phyloP scores from a whole-genome alignment of 2,888 invertebrate species.

The Stomorhina lunata region DNA sequence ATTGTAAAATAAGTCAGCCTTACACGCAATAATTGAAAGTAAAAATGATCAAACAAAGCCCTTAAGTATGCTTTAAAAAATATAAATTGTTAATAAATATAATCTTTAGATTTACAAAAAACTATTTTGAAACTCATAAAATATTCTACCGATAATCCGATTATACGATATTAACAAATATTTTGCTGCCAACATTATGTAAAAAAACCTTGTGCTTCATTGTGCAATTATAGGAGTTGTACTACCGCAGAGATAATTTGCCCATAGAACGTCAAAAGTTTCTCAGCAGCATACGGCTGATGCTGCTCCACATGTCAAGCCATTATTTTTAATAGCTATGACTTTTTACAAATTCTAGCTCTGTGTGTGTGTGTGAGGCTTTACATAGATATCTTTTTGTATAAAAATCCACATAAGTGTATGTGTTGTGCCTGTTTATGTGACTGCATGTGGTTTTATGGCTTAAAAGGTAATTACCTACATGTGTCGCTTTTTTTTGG shows the following conservation, averaged over 20 bases:
- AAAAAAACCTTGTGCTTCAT: too few species aligned
- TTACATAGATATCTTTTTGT: not conserved
- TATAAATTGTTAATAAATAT: too few species aligned
- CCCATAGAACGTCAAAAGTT: too few species aligned
- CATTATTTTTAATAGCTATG: not conserved
- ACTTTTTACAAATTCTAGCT: not conserved
- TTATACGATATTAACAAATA: too few species aligned
- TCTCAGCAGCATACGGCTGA: not conserved
- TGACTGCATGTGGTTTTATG: not conserved
- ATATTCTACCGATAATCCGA: too few species aligned
- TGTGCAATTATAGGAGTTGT: too few species aligned
- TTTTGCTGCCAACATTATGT: too few species aligned
- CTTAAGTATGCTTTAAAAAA: not conserved
- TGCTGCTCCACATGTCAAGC: not conserved
- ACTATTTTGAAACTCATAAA: too few species aligned
- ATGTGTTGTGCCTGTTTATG: not conserved
- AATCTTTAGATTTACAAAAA: too few species aligned
- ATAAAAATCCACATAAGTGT: not conserved
- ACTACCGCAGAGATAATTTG: not conserved
- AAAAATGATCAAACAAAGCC: not conserved
- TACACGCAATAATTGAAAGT: conserved; percentile 44
- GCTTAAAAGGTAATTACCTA: not conserved
- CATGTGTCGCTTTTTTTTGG: not conserved
- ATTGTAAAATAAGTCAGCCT: too few species aligned
- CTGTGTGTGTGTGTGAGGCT: not conserved